phyloP scores from a whole-genome alignment of 2,113 vertebrate species.

The Melierax canorus region DNA sequence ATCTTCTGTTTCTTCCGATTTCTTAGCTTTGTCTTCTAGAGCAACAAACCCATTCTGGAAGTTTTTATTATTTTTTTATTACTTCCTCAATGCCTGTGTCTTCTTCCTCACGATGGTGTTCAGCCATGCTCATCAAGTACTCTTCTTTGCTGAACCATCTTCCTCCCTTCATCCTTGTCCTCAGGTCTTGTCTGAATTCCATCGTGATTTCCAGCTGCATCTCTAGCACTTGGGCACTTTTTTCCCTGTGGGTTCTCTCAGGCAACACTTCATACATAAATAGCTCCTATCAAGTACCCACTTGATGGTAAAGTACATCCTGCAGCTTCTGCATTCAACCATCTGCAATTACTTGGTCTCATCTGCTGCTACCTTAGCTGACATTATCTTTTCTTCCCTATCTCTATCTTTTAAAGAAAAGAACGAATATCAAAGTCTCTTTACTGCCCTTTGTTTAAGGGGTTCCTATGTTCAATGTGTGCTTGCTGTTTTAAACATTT shows the following conservation, averaged over 20 bases:
- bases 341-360: slow-evolving; percentile 31
- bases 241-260: slow-evolving; percentile 3
- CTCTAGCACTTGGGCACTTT: neutral
- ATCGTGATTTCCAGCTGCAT: slow-evolving; percentile 15
- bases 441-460: neutral
- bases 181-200: neutral
- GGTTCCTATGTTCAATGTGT: neutral
- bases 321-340: slow-evolving; percentile 37
- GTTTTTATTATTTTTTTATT: neutral
- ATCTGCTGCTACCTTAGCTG: slow-evolving; percentile 23
- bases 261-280: slow-evolving; percentile 37
- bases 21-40: neutral
- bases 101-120: neutral
- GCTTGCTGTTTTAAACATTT: neutral
- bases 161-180: neutral
- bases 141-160: neutral
- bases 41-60: neutral
- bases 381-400: neutral
- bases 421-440: neutral
- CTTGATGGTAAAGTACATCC: slow-evolving; percentile 58
- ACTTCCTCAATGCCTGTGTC: neutral
- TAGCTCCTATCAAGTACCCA: slow-evolving; percentile 49
- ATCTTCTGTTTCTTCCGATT: neutral
- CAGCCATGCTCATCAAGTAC: neutral
- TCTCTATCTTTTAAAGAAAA: neutral